Conservation (phyloP, 1,140 invertebrate genomes). For the Hirudo medicinalis region DNA sequence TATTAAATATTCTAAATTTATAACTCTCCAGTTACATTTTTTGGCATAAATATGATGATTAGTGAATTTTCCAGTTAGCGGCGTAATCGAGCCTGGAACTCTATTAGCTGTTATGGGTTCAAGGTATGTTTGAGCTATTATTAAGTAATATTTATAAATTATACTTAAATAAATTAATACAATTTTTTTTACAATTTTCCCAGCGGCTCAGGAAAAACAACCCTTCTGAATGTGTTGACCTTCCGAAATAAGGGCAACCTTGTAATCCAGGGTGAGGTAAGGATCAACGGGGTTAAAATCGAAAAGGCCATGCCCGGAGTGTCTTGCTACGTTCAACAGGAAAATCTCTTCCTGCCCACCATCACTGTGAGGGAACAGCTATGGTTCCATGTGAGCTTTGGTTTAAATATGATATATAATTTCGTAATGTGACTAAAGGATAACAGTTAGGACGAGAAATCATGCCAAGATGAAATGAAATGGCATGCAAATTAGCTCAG, state of each 20-base stretch:
- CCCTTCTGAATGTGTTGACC: conserved; percentile 76
- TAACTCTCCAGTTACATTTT: no score
- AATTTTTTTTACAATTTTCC: neutral
- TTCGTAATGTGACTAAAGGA: no score
- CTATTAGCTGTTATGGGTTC: conserved; percentile 82
- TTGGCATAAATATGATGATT: no score
- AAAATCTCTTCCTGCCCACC: conserved; percentile 47
- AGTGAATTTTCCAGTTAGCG: conserved; percentile 49
- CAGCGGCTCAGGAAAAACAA: conserved; percentile 89
- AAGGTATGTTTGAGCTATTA: conserved; percentile 26
- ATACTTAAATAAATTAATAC: no score
- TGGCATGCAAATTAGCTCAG: no score
- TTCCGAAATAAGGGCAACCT: conserved; percentile 58
- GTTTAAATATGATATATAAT: no score
- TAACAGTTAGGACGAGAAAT: no score
- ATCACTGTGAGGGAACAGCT: conserved; percentile 48
- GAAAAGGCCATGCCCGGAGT: conserved; percentile 53
- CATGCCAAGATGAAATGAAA: no score
- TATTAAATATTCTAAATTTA: no score
- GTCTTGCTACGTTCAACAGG: conserved; percentile 86
- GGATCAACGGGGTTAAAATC: conserved; percentile 38
- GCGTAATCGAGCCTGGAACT: conserved; percentile 73
- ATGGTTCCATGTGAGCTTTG: conserved; percentile 48
- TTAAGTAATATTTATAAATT: no score
- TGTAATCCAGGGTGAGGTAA: conserved; percentile 52